Percentiles rank a stretch among this genome's conserved stretches.
Conservation (phyloP, 2,888 invertebrate species). For the Drosophila recens region DNA sequence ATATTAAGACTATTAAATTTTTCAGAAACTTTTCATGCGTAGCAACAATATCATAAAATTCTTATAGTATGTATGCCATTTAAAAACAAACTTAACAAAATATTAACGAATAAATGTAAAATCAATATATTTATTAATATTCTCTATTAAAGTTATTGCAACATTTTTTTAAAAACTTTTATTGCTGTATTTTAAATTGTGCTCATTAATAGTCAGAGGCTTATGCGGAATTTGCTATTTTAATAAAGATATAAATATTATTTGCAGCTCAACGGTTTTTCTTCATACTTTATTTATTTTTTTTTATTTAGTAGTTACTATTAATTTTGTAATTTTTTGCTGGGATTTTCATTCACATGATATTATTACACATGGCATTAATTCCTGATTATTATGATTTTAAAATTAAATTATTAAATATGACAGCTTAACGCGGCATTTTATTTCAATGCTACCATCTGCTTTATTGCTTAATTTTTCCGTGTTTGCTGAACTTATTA, state of each 20-base stretch:
- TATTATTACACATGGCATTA: slow-evolving; percentile 63
- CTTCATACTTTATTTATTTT: slow-evolving; percentile 21
- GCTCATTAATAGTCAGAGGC: slow-evolving; percentile 13
- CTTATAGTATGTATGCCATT: slow-evolving; percentile 24
- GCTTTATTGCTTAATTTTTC: slow-evolving; percentile 31
- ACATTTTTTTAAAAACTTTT: slow-evolving; percentile 24
- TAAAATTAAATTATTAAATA: slow-evolving; percentile 59
- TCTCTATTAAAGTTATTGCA: not conserved
- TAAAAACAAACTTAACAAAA: slow-evolving; percentile 27
- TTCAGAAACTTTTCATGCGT: slow-evolving; percentile 8
- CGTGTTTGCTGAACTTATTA: slow-evolving; percentile 23
- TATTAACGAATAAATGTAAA: slow-evolving; percentile 13
- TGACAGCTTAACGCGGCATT: slow-evolving; percentile 41
- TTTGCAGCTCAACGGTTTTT: slow-evolving; percentile 22
- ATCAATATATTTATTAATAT: slow-evolving; percentile 2
- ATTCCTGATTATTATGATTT: slow-evolving; percentile 64
- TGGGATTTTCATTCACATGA: slow-evolving; percentile 19
- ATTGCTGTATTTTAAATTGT: slow-evolving; percentile 25
- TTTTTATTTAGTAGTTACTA: slow-evolving; percentile 15
- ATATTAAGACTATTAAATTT: slow-evolving; percentile 4
- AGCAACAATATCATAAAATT: slow-evolving; percentile 15
- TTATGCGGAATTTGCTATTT: slow-evolving; percentile 31
- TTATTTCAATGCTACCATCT: slow-evolving; percentile 33
- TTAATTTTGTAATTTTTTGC: slow-evolving; percentile 13
- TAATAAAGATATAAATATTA: slow-evolving; percentile 48